Conservation (phyloP, 2,113 vertebrate species). For the Leucopsar rothschildi region DNA sequence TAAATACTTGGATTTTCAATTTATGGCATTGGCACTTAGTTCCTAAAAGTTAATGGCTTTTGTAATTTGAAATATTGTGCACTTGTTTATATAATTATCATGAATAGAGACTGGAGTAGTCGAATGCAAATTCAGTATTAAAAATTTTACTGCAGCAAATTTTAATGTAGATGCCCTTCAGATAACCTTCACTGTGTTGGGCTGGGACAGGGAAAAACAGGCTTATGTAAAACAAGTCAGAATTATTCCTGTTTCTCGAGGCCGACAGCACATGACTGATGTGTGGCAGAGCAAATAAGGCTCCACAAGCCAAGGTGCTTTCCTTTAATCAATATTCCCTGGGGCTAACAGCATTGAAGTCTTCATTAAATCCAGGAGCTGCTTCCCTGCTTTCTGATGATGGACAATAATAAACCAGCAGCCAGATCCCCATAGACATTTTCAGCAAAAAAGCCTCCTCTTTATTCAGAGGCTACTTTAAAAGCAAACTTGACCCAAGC, state of each 20-base stretch:
- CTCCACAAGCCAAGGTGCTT: background rate
- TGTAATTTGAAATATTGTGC: background rate
- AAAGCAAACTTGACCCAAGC: background rate
- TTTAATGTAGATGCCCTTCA: background rate
- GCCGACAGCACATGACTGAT: background rate
- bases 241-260: background rate
- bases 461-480: background rate
- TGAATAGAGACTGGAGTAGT: background rate
- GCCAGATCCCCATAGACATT: background rate
- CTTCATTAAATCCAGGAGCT: background rate
- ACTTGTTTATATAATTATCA: background rate
- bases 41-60: background rate
- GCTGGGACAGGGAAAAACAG: background rate
- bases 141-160: background rate
- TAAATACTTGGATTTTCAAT: background rate
- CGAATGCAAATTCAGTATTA: background rate
- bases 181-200: background rate
- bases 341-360: background rate
- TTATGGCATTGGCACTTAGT: background rate
- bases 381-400: background rate
- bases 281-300: background rate
- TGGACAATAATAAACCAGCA: background rate
- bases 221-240: background rate
- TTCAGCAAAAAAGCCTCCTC: background rate
- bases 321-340: slow-evolving; percentile 7